These are phyloP conservation scores for Hirundo rustica DNA, from an alignment of 2,797 vertebrate genomes.

Conservation along the genomic window DNA sequence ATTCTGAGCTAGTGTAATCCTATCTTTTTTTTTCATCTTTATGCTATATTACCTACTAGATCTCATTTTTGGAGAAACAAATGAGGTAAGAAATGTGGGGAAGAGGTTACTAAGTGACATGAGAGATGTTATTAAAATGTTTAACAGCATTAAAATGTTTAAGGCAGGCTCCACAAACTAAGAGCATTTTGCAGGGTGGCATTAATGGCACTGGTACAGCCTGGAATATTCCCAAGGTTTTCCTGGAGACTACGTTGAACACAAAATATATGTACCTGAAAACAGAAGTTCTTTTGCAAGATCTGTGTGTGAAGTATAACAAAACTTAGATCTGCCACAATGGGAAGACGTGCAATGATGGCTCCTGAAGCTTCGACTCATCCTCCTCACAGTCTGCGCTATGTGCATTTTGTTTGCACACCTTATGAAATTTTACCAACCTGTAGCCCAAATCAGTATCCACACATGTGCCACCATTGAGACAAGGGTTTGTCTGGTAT, in stretches of 20 bases:
- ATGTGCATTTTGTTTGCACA: neutral
- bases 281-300: neutral
- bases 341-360: neutral
- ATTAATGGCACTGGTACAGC: neutral
- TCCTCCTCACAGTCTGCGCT: neutral
- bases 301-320: neutral
- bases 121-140: neutral
- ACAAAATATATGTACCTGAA: neutral
- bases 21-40: neutral
- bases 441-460: slow-evolving; percentile 86
- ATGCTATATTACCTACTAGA: neutral
- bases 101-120: neutral
- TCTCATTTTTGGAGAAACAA: neutral
- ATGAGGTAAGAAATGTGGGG: neutral
- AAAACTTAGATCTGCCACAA: neutral
- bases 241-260: neutral
- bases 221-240: neutral
- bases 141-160: neutral
- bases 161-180: neutral
- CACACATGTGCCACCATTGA: slow-evolving; percentile 85
- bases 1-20: neutral
- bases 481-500: slow-evolving; percentile 81
- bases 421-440: slow-evolving; percentile 62
- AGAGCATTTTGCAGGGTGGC: neutral
- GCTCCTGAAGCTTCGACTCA: neutral